Conservation (phyloP, 1,140 invertebrate genomes). For the Platyura marginata region DNA sequence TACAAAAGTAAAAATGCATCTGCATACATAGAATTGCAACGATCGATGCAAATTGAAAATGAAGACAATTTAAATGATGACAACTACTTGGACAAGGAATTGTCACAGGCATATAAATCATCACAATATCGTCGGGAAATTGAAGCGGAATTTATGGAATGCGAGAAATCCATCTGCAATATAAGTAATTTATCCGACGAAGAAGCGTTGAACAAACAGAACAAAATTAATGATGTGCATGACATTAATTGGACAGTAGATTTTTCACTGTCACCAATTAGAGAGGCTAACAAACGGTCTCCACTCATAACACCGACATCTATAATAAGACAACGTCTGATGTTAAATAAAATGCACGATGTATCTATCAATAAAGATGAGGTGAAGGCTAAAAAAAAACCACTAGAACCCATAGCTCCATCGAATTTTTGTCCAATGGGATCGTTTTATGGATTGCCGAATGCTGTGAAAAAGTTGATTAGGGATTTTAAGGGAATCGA, state of each 20-base stretch:
- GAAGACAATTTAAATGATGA: not conserved
- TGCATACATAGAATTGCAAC: not conserved
- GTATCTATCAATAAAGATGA: slow-evolving; percentile 10
- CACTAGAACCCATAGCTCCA: slow-evolving; percentile 5
- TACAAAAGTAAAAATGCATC: not conserved
- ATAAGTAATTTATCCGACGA: slow-evolving; percentile 9
- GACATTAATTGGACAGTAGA: too few relatives aligned
- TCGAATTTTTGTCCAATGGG: slow-evolving; percentile 19
- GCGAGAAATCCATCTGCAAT: slow-evolving; percentile 9
- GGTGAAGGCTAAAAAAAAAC: slow-evolving; percentile 10
- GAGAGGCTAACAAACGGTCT: not conserved
- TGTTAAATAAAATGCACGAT: too few relatives aligned
- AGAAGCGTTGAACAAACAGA: slow-evolving; percentile 4
- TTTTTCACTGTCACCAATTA: not conserved
- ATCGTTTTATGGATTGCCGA: slow-evolving; percentile 53
- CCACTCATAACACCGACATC: not conserved
- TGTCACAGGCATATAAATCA: slow-evolving; percentile 5
- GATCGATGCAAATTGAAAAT: not conserved
- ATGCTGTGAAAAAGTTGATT: slow-evolving; percentile 40
- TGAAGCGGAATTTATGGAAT: not conserved
- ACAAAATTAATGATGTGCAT: not conserved
- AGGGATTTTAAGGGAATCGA: slow-evolving; percentile 45
- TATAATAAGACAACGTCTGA: not conserved
- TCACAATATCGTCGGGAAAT: slow-evolving; percentile 12
- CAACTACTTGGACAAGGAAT: not conserved